Evolutionary conservation across 2,888 invertebrate genomes (phyloP).

Genomic region (Dryococelus australis): DNA sequence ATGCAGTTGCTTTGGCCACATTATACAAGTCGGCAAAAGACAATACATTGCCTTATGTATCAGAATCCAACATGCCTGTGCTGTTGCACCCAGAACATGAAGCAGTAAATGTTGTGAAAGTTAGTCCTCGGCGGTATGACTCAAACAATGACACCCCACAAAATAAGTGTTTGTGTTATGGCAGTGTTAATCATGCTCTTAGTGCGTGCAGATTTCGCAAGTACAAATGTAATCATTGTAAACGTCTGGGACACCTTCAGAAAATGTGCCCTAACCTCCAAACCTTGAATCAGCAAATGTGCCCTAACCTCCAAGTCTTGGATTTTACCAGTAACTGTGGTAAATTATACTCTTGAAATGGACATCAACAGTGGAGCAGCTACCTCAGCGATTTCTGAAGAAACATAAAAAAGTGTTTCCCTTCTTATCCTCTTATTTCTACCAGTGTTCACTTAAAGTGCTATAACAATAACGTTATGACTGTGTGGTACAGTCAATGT

Average conservation of each 20-base stretch:
- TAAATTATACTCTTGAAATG: not conserved
- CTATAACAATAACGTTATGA: too few species aligned
- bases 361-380: not conserved
- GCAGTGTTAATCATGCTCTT: not conserved
- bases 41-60: not conserved
- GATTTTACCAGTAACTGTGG: not conserved
- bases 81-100: not conserved
- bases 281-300: too few species aligned
- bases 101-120: not conserved
- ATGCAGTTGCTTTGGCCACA: not conserved
- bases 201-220: not conserved
- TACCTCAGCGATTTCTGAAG: not conserved
- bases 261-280: too few species aligned
- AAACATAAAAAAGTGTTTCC: not conserved
- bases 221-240: not conserved
- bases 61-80: not conserved
- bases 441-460: not conserved
- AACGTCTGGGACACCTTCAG: not conserved
- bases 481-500: too few species aligned
- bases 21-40: not conserved
- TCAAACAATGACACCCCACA: not conserved
- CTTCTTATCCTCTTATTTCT: not conserved
- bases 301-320: not conserved
- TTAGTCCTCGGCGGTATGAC: not conserved
- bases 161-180: not conserved